Base-by-base conservation (phyloP, 1,140 invertebrate species). In the Sycophila sp. region DNA sequence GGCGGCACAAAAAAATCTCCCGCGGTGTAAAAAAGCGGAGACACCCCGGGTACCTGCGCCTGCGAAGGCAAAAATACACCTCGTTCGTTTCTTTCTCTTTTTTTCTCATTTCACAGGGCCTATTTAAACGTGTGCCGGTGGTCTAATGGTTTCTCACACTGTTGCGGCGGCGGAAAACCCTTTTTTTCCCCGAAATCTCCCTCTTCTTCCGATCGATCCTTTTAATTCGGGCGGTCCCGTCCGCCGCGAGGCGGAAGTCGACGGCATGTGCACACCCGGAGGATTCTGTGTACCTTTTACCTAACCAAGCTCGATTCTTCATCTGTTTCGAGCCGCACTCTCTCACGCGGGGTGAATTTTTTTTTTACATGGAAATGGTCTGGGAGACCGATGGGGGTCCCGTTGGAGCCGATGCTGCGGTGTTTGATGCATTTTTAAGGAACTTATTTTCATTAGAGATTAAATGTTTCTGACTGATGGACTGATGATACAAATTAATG, bases 131-230 rank as follows among this genome's bases (percentile, higher is more conserved):
- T n/a, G 73, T 63, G 72, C 75, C 73, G 77, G 75, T 73, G 73
- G 65, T 77, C 78, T 84, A 83, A 83, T 84, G 74, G 80, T 84
- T 81, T 82, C 74, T 83, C 80, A 80, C 77, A 83, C 75, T 73
- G 24, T n/a, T n/a, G 42, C 47, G 62, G 56, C 22, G 65, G 76
- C 76, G 76, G 78, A 75, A 78, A 83, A 83, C 76, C 79, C 80
- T 78, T 81, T 81, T 77, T 77, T 64, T n/a, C n/a, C n/a, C 28
- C 40, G 51, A 65, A 76, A 71, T 73, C 60, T 58, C 22, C 32
- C 13, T 32, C 42, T 40, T 34, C 58, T 22, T 32, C 19, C 19
- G 40, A 67, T 47, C 36, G 42, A 40, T 56, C 19, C 40, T 17
- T 22, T 71, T 56, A 72, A 67, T 42, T 65, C 24, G 40, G 47